Base-by-base conservation (phyloP, 1,140 invertebrate genomes). In the Caerostris darwini region DNA sequence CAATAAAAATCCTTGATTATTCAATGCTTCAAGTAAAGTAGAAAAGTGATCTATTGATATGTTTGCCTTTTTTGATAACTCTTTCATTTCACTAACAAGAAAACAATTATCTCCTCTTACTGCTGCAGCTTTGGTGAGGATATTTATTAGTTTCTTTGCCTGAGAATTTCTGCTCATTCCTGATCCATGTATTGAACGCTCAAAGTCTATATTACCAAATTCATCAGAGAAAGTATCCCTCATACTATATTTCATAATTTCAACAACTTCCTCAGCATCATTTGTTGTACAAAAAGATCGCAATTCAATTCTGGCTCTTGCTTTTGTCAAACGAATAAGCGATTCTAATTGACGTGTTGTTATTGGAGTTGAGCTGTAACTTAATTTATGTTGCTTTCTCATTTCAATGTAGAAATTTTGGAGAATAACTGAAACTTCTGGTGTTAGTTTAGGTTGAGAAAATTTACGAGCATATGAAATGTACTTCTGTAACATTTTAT, bases 391-490 rank as follows among this genome's bases (percentile, higher is more conserved):
- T 92, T 97, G 96, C 95, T 96, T 96, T 53, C 98, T 96, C 64
- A 99, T 96, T 94, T 98, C 97, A 34, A 99, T 96, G 96, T 99
- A 99, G 96, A 98, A 99, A 7, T 97, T 96, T 96, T 98, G 97
- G 12, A 99, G 95, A 7, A 97, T 96, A 92, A 96, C 96, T 6
- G 97, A 97, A 19, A 98, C 98, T 85, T 97, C 97, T 34, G 95
- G 95, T 83, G 97, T 97, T 82, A 99, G 96, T 95, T 97, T 97
- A 14, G 99, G 98, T 95, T 98, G 97, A 0, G 99, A 98, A 96
- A 99, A 98, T 96, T 98, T 98, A 90, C 97, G 97, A 1, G 98
- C 98, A 96, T 99, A 99, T 2, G 98, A 98, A 83, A 99, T 98
- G 95, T 99, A 99, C 96, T 99, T 99, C 82, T 98, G 97, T 3